Base-by-base conservation (phyloP, 2,888 invertebrate genomes). In the Sicus ferrugineus region DNA sequence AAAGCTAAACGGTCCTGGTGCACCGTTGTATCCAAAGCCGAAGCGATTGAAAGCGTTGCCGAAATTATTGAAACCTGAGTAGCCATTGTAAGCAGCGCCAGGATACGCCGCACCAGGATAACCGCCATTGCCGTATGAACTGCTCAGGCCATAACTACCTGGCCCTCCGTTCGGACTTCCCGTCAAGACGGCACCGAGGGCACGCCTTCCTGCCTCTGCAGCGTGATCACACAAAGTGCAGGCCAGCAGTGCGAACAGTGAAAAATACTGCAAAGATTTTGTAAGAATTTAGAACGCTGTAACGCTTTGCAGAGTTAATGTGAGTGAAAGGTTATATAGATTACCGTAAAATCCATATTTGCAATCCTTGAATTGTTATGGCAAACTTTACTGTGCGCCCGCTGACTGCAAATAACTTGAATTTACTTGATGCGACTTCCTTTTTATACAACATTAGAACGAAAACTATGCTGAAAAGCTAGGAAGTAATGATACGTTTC, bases 111-210 rank as follows among this genome's bases (percentile, higher is more conserved):
- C 16, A 1, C 4, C 9, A n/a, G 42, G 42, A 42, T n/a, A 9
- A n/a, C n/a, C 73, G 9, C 69, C 70, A 48, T 59, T 70, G 50
- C 67, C 63, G 4, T 66, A 42, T 2, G 73, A 72, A 48, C 69
- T 74, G 16, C 72, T 71, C 16, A 71, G 62, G 11, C 66, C 68
- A 70, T 63, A 69, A 21, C 69, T 67, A 14, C 65, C 73, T 23
- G 71, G 72, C 7, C 70, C 38, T 34, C 68, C 66, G 16, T 56
- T 30, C 48, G 62, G 61, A 31, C 34, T 56, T 42, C 42, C 42
- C 4, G 42, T 42, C n/a, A 42, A 42, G n/a, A 42, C 42, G 11
- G 42, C 42, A 4, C 42, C 42, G n/a, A 42, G n/a, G 3, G 7
- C 11, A 42, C 42, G 42, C 4, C 7, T n/a, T 42, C 11, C 11